Evolutionary conservation across 1,140 invertebrate species (phyloP).

Genomic region (Olivierus martensii): DNA sequence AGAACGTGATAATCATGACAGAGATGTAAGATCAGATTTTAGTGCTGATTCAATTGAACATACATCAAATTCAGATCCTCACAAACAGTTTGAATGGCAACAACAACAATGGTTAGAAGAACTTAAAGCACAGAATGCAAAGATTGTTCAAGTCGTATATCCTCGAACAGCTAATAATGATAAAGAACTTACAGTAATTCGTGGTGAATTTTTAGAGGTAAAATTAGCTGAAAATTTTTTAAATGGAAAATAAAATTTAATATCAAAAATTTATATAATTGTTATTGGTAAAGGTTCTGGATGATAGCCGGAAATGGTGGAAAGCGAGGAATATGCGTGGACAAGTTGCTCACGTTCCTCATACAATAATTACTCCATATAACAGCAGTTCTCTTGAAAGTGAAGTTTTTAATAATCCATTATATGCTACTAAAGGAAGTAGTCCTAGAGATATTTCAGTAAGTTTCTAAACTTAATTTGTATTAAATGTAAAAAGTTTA

Average conservation of each 20-base stretch:
- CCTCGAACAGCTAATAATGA: conserved; percentile 93
- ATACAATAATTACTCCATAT: conserved; percentile 74
- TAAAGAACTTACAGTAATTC: conserved; percentile 89
- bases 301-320: conserved; percentile 97
- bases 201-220: conserved; percentile 91
- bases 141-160: conserved; percentile 85
- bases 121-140: conserved; percentile 40
- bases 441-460: neutral
- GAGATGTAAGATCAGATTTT: conserved; percentile 46
- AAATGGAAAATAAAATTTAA: neutral
- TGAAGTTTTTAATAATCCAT: conserved; percentile 53
- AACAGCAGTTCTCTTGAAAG: conserved; percentile 19
- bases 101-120: conserved; percentile 26
- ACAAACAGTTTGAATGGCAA: conserved; percentile 27
- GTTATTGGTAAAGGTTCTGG: conserved; percentile 51
- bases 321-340: conserved; percentile 81
- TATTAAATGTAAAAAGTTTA: no score
- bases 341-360: conserved; percentile 84
- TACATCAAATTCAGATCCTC: conserved; percentile 32
- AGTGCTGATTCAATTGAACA: conserved; percentile 60
- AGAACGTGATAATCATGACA: no score
- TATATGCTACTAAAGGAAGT: conserved; percentile 1
- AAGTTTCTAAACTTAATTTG: no score
- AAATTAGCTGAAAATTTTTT: neutral
- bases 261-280: neutral